A percentile compares a stretch with the other conserved stretches of the same genome.
Conservation (phyloP, 2,888 invertebrate species). For the Onchidella celtica region DNA sequence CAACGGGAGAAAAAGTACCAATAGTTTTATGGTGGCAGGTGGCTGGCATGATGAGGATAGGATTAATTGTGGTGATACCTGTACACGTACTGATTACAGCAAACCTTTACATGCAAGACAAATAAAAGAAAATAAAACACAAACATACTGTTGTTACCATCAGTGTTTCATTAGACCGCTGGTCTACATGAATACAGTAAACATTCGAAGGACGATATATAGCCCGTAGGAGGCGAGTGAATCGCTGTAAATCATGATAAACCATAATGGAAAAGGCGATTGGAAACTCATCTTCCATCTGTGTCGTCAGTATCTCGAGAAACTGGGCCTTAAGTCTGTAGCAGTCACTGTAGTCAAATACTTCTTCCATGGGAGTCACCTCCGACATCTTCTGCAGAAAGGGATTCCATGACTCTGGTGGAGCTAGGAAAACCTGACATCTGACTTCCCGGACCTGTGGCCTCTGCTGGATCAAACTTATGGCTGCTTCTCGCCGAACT, state of each 20-base stretch:
- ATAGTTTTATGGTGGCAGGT: too few species aligned
- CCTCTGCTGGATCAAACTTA: neutral
- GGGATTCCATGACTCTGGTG: neutral
- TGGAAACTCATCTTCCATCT: neutral
- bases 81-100: too few species aligned
- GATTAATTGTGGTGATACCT: too few species aligned
- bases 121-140: too few species aligned
- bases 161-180: slow-evolving; percentile 1
- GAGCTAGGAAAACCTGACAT: slow-evolving; percentile 4
- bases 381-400: neutral
- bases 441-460: neutral
- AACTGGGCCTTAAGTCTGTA: neutral
- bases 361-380: neutral
- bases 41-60: too few species aligned
- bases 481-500: too few species aligned
- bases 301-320: neutral
- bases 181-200: slow-evolving; percentile 33
- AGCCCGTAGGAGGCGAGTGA: slow-evolving; percentile 15
- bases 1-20: too few species aligned
- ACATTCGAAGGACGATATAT: slow-evolving; percentile 27
- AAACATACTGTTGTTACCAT: too few species aligned
- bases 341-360: slow-evolving; percentile 8
- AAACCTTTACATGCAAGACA: too few species aligned
- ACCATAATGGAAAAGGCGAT: slow-evolving; percentile 33
- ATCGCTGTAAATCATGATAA: slow-evolving; percentile 4